phyloP scores from a whole-genome alignment of 1,140 invertebrate species.

The Pseudomyrmex cubaensis region DNA sequence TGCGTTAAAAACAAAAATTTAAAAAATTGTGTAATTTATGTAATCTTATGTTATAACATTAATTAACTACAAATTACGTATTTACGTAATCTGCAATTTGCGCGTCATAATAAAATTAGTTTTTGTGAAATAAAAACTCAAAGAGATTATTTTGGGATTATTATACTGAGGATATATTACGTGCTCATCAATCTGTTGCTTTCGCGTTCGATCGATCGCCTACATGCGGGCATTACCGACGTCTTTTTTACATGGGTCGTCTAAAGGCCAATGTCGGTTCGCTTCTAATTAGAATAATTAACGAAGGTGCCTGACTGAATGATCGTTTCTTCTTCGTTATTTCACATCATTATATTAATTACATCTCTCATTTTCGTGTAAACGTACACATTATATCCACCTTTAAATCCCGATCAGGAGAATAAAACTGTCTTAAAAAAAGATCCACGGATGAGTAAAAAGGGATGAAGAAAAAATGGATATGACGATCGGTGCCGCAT shows the following conservation, averaged over 20 bases:
- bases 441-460: conserved; percentile 35
- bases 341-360: conserved; percentile 20
- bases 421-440: conserved; percentile 59
- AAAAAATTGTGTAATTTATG: not conserved
- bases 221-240: conserved; percentile 32
- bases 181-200: not conserved
- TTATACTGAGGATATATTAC: not conserved
- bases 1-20: not conserved
- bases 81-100: not conserved
- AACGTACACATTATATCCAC: conserved; percentile 18
- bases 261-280: conserved; percentile 47
- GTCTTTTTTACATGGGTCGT: conserved; percentile 48
- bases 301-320: conserved; percentile 62
- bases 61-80: not conserved
- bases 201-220: conserved; percentile 22
- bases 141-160: not conserved
- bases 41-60: not conserved
- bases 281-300: conserved; percentile 75
- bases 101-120: not conserved
- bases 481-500: conserved; percentile 70
- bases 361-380: conserved; percentile 36
- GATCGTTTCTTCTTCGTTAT: conserved; percentile 59
- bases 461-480: conserved; percentile 56
- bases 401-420: conserved; percentile 22
- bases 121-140: not conserved